Base-by-base conservation (phyloP, 2,113 vertebrate species). In the Oostethus manadensis region DNA sequence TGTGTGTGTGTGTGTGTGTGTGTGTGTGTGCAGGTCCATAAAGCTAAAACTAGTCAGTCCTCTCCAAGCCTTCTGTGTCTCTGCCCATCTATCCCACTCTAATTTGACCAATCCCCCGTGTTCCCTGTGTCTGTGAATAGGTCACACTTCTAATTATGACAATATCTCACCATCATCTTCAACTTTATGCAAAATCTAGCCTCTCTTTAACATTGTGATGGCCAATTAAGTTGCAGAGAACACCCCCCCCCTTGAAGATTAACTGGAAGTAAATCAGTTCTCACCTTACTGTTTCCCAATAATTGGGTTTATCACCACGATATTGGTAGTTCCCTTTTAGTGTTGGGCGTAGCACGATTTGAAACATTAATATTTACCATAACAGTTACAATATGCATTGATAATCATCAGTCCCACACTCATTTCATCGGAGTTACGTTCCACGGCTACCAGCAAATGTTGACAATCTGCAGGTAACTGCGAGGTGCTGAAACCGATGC, bases 101-200 rank as follows among this genome's bases (percentile, higher is more conserved):
- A 74, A 78, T 77, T 74, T 72, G 80, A 70, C 79, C 67, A 50
- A 9, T 58, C 23, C 54, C 13, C 58, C 70, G 16, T 84, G 80
- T 84, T 82, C 67, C 40, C 75, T 50, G 75, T 40, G 3, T 78
- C 75, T 72, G 73, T 22, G 65, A 51, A 85, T 82, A 85, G 82
- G 84, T 86, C 84, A 86, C 49, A 51, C 61, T 74, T 82, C 73
- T 84, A 84, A 80, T 81, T 70, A 75, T 79, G 82, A 77, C 78
- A 72, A 58, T 80, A 76, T 64, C 57, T 54, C 58, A 58, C 45
- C 20, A 46, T 64, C 65, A 10, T 65, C 71, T 60, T 66, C 69
- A 29, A 70, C 66, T 23, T 40, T 75, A 77, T 78, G 74, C 65
- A 67, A 79, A 84, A 80, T 57, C 77, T 44, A 57, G 70, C 60